A percentile compares a stretch with the other conserved stretches of the same genome.
phyloP scores from a whole-genome alignment of 1,140 invertebrate species.

The Drosophila dunni region DNA sequence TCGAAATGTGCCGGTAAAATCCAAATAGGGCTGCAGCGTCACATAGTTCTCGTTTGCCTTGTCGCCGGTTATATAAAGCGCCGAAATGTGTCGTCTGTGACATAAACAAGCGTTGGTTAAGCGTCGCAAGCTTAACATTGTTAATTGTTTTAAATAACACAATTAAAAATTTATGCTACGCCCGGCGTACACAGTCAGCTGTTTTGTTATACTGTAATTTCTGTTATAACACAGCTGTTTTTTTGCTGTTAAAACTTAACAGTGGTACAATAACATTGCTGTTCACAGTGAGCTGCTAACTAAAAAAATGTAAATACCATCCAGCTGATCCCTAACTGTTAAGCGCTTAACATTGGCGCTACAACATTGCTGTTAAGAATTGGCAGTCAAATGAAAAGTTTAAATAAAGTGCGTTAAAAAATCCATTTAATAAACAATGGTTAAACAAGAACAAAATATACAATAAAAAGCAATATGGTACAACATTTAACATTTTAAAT shows the following conservation, averaged over 20 bases:
- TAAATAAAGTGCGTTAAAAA: slow-evolving; percentile 6
- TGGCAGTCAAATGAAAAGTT: not conserved
- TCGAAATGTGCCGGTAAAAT: slow-evolving; percentile 86
- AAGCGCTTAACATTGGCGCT: not conserved
- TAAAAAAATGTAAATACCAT: too few relatives aligned
- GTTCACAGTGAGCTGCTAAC: too few relatives aligned
- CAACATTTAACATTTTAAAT: slow-evolving; percentile 30
- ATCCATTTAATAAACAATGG: slow-evolving; percentile 42
- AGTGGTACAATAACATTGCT: too few relatives aligned
- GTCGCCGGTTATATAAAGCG: slow-evolving; percentile 87
- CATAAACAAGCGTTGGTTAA: slow-evolving; percentile 10
- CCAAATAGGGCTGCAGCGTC: slow-evolving; percentile 86
- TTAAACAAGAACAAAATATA: slow-evolving; percentile 39
- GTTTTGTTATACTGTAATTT: not conserved
- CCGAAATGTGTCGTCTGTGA: slow-evolving; percentile 83
- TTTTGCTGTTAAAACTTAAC: not conserved
- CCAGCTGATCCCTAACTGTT: too few relatives aligned
- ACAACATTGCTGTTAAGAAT: not conserved
- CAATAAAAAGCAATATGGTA: slow-evolving; percentile 30
- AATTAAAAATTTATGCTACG: not conserved
- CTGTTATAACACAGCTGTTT: slow-evolving; percentile 14
- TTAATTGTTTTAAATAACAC: slow-evolving; percentile 23
- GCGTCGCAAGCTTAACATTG: slow-evolving; percentile 54
- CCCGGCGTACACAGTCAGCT: slow-evolving; percentile 12
- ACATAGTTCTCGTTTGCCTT: slow-evolving; percentile 86